A percentile compares a stretch with the other conserved stretches of the same genome.
Conservation (phyloP, 2,888 invertebrate species). For the Trichopria drosophilae region DNA sequence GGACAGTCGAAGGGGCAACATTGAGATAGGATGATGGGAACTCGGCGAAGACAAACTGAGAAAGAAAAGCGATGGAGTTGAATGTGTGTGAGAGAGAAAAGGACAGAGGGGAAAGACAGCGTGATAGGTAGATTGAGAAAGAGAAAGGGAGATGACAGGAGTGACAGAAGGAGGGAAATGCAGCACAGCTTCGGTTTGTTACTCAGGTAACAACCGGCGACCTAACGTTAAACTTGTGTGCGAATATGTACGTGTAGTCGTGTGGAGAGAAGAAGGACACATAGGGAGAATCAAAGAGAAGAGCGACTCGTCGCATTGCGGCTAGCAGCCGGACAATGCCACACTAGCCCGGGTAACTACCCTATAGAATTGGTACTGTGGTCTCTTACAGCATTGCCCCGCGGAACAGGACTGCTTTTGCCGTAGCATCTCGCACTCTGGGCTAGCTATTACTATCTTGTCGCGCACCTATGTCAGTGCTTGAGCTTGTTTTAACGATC, state of each 20-base stretch:
- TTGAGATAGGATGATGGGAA: no score
- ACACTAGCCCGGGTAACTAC: slow-evolving; percentile 47
- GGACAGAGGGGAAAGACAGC: neutral
- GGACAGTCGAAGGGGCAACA: no score
- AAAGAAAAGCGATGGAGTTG: no score
- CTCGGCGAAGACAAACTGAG: no score
- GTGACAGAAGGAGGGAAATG: slow-evolving; percentile 11
- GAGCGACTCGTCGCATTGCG: slow-evolving; percentile 47
- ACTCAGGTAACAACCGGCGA: slow-evolving; percentile 51
- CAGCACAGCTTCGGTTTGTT: slow-evolving; percentile 48
- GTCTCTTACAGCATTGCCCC: slow-evolving; percentile 39
- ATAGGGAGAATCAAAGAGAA: neutral
- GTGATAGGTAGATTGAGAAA: neutral
- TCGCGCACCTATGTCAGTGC: no score
- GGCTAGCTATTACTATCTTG: no score
- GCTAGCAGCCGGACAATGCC: slow-evolving; percentile 42
- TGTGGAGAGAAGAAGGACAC: slow-evolving; percentile 3
- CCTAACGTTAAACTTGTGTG: slow-evolving; percentile 49
- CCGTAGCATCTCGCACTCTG: no score
- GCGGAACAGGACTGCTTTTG: no score
- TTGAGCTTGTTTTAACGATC: no score
- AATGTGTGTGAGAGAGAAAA: neutral
- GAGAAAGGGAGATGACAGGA: slow-evolving; percentile 12
- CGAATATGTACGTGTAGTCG: no score
- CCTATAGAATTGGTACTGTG: slow-evolving; percentile 50